A percentile compares a stretch with the other conserved stretches of the same genome.
Conservation (phyloP, 2,113 vertebrate species). For the Trematomus loennbergii region DNA sequence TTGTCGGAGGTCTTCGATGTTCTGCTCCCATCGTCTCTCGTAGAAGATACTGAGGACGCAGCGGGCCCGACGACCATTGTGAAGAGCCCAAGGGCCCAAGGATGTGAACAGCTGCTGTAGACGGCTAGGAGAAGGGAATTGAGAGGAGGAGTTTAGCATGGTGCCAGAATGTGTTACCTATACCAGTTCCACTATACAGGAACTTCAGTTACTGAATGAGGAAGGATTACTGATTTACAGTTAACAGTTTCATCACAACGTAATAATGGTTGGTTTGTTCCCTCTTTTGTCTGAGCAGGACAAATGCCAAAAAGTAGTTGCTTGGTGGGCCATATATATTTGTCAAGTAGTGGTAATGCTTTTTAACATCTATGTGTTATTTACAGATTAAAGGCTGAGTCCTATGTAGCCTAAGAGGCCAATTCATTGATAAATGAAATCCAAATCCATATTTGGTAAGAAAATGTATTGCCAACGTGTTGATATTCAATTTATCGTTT, state of each 20-base stretch:
- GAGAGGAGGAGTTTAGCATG: neutral
- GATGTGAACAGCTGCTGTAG: slow-evolving; percentile 83
- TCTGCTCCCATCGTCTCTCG: slow-evolving; percentile 93
- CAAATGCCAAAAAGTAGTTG: neutral
- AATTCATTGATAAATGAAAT: neutral
- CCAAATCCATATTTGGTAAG: neutral
- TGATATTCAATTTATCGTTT: neutral
- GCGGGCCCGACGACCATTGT: slow-evolving; percentile 81
- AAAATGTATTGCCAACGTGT: neutral
- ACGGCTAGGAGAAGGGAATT: slow-evolving; percentile 76
- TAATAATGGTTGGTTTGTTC: neutral
- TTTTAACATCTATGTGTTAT: too few species aligned
- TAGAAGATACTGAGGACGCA: slow-evolving; percentile 92
- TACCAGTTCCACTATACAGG: neutral
- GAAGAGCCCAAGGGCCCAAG: slow-evolving; percentile 92
- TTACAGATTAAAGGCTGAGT: too few species aligned
- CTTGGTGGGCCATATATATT: too few species aligned
- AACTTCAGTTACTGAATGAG: slow-evolving; percentile 10
- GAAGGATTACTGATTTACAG: slow-evolving; percentile 27
- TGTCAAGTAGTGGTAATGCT: too few species aligned
- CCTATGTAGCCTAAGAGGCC: neutral
- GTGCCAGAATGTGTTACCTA: neutral
- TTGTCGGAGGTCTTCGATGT: slow-evolving; percentile 85
- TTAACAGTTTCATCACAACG: neutral
- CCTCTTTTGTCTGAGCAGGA: neutral